Percentiles rank a stretch among this genome's conserved stretches.
These are phyloP conservation scores for Acanthacorydalis orientalis DNA, from an alignment of 2,888 invertebrate genomes.

Conservation along the genomic window DNA sequence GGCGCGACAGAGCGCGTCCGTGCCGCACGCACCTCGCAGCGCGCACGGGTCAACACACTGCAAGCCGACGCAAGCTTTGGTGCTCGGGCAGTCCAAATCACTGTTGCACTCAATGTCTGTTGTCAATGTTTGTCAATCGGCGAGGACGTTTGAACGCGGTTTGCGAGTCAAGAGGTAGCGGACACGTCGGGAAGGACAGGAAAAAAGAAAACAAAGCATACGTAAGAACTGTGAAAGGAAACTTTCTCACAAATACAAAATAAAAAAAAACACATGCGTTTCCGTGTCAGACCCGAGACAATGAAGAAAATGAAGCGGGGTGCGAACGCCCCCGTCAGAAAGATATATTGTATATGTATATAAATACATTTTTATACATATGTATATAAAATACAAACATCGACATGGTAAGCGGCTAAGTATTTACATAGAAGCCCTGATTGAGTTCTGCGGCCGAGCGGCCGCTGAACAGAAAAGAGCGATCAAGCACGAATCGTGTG, in stretches of 20 bases:
- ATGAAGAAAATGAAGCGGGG: conserved; percentile 28
- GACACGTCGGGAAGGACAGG: conserved; percentile 16
- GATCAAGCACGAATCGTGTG: conserved; percentile 28
- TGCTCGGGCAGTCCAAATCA: conserved; percentile 81
- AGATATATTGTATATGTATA: not conserved
- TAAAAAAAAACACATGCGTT: conserved; percentile 44
- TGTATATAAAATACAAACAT: not conserved
- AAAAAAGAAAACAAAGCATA: conserved; percentile 51
- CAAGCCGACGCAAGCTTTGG: conserved; percentile 80
- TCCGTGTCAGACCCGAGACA: conserved; percentile 24
- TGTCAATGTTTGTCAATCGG: not conserved
- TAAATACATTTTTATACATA: not conserved
- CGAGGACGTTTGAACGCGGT: not conserved
- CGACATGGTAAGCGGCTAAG: conserved; percentile 30
- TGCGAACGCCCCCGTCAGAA: not conserved
- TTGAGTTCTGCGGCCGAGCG: conserved; percentile 17
- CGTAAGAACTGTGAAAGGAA: conserved; percentile 81
- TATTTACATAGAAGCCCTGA: conserved; percentile 38
- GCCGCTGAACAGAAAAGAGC: conserved; percentile 17
- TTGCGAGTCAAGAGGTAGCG: not conserved
- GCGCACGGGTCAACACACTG: conserved; percentile 85
- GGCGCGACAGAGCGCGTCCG: conserved; percentile 75
- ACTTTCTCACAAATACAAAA: conserved; percentile 51
- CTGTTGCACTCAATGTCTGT: conserved; percentile 57
- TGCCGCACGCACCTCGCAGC: conserved; percentile 74